phyloP scores from a whole-genome alignment of 2,797 vertebrate genomes.

The Galagoides demidoff region DNA sequence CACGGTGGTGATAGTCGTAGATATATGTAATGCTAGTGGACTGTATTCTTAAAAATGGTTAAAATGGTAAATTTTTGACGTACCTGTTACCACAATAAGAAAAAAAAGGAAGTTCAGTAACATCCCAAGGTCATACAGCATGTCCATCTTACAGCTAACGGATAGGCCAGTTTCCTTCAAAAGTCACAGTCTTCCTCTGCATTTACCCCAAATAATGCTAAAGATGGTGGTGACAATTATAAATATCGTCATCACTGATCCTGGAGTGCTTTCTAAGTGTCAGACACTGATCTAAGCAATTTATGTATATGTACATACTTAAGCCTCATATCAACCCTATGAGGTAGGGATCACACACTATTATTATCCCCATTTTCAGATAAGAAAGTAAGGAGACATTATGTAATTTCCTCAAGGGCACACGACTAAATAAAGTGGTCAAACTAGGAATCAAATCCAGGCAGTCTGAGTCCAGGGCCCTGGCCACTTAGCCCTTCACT shows the following conservation, averaged over 20 bases:
- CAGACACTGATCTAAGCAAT: background rate
- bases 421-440: background rate
- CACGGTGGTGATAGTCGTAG: background rate
- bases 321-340: background rate
- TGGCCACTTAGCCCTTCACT: background rate
- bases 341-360: background rate
- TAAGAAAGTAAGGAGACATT: background rate
- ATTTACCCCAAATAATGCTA: background rate
- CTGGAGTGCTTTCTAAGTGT: background rate
- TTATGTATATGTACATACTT: background rate
- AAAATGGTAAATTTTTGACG: background rate
- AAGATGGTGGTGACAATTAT: background rate
- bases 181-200: background rate
- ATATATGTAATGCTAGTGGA: background rate
- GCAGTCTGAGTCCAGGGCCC: background rate
- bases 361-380: background rate
- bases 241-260: background rate
- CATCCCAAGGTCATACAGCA: background rate
- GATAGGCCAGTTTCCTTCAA: background rate
- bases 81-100: background rate
- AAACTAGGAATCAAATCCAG: background rate
- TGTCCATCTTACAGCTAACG: background rate
- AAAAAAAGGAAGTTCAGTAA: background rate
- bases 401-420: background rate
- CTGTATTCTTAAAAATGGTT: background rate